phyloP scores from a whole-genome alignment of 2,797 vertebrate genomes.

The Pipistrellus nathusii region DNA sequence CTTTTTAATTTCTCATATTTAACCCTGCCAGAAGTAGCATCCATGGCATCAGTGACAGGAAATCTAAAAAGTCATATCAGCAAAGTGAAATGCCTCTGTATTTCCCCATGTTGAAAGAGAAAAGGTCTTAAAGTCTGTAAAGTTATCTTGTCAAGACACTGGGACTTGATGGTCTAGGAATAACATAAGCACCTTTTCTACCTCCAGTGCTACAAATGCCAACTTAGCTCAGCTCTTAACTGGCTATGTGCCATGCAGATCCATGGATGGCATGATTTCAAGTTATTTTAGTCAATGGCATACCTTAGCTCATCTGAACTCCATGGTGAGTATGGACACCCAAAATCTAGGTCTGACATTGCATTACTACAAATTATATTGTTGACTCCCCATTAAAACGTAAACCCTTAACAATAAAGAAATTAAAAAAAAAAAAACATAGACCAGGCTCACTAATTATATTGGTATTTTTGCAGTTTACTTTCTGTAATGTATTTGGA shows the following conservation, averaged over 20 bases:
- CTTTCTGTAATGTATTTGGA: constrained; percentile 63
- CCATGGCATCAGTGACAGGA: constrained; percentile 80
- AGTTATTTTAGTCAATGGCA: constrained; percentile 69
- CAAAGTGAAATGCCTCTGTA: constrained; percentile 63
- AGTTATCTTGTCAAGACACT: constrained; percentile 76
- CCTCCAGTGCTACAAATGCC: constrained; percentile 73
- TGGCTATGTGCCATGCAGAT: constrained; percentile 75
- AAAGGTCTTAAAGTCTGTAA: constrained; percentile 83
- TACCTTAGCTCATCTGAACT: constrained; percentile 72
- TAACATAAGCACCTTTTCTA: constrained; percentile 74
- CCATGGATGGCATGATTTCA: constrained; percentile 73
- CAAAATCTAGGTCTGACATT: constrained; percentile 74
- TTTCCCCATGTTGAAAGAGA: constrained; percentile 68
- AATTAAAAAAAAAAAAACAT: constrained; percentile 74
- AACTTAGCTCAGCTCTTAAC: constrained; percentile 75
- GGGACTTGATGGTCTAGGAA: constrained; percentile 77
- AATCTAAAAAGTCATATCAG: constrained; percentile 84
- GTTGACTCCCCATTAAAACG: constrained; percentile 73
- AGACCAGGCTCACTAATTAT: constrained; percentile 60
- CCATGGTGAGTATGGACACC: constrained; percentile 65
- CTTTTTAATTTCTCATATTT: constrained; percentile 89
- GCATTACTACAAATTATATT: constrained; percentile 67
- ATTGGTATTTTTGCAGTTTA: constrained; percentile 61
- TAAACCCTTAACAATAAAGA: background rate
- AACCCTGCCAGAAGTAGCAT: constrained; percentile 88